Evolutionary conservation across 2,888 invertebrate genomes (phyloP).

Genomic region (Polyploca ridens): DNA sequence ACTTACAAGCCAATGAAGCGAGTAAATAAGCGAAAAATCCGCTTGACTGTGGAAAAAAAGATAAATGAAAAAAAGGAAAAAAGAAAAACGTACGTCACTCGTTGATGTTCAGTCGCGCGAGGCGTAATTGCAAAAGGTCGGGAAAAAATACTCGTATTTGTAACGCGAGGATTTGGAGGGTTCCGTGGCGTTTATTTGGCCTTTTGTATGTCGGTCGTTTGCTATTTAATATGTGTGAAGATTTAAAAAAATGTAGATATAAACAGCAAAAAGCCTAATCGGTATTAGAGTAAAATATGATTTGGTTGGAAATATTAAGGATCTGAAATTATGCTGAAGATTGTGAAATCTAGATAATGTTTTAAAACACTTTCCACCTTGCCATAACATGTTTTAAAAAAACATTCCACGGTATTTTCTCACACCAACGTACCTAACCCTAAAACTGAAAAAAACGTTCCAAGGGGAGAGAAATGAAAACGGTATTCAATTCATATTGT

Average conservation of each 20-base stretch:
- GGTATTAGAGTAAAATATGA: no score
- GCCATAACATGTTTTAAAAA: no score
- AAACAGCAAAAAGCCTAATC: no score
- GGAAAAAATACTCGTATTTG: conserved; percentile 55
- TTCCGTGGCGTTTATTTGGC: conserved; percentile 45
- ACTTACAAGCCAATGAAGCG: conserved; percentile 83
- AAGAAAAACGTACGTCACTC: conserved; percentile 66
- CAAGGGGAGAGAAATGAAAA: conserved; percentile 59
- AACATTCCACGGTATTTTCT: not conserved
- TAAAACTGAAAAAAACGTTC: conserved; percentile 44
- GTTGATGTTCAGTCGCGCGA: conserved; percentile 70
- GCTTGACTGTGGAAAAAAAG: conserved; percentile 77
- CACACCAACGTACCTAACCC: conserved; percentile 47
- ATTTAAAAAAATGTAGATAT: no score
- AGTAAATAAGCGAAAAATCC: conserved; percentile 83
- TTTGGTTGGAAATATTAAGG: no score
- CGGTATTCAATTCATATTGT: conserved; percentile 58
- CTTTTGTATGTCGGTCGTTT: not conserved
- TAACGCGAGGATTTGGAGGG: conserved; percentile 32
- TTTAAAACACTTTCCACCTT: no score
- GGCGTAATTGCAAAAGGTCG: conserved; percentile 73
- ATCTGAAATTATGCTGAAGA: no score
- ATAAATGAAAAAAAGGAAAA: conserved; percentile 59
- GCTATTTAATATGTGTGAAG: no score
- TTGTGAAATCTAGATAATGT: no score